Percentiles rank a stretch among this genome's conserved stretches.
Evolutionary conservation across 2,113 vertebrate species (phyloP).

Genomic region (Oreochromis aureus): DNA sequence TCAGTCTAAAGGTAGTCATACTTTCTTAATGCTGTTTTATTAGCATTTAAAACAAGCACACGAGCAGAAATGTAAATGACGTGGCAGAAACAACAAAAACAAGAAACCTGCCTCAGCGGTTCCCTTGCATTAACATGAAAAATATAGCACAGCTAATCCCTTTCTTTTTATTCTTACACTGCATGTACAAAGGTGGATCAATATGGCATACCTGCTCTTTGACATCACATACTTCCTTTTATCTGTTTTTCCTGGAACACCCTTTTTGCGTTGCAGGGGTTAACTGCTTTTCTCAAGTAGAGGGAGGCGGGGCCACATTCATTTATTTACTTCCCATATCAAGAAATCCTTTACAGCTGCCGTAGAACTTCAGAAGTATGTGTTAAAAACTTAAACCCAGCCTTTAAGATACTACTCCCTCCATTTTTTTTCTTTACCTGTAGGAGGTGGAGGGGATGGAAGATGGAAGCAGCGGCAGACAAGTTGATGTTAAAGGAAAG

Average conservation of each 20-base stretch:
- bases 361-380: background rate
- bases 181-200: background rate
- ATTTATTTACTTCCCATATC: constrained; percentile 27
- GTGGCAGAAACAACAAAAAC: background rate
- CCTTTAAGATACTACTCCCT: background rate
- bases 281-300: background rate
- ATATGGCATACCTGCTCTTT: background rate
- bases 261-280: background rate
- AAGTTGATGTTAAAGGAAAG: background rate
- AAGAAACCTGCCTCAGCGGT: background rate
- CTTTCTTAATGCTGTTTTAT: background rate
- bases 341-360: background rate
- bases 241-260: background rate
- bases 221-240: background rate
- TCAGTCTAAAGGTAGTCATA: background rate
- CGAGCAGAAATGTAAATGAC: background rate
- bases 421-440: background rate
- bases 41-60: background rate
- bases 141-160: background rate
- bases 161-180: background rate
- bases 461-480: background rate
- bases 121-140: constrained; percentile 32
- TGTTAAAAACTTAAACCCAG: background rate
- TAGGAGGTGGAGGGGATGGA: constrained; percentile 47
- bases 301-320: constrained; percentile 12